Evolutionary conservation across 1,140 invertebrate species (phyloP), one percentile per base, ranked within the genome.

Genomic region (Bombus superbus): DNA sequence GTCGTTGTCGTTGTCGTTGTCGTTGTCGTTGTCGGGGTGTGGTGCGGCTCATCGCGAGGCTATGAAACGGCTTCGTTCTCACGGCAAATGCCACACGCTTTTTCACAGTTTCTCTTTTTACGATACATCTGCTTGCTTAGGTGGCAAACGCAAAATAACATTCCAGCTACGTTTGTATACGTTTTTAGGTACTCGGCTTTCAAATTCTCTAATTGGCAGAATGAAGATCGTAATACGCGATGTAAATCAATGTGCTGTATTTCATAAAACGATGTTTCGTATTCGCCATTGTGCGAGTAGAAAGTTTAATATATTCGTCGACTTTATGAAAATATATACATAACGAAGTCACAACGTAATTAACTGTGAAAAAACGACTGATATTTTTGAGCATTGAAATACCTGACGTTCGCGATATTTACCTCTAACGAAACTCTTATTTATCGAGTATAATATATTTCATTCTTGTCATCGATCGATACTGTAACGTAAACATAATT

Each of bases 21-120:
- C 15, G 44, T 18, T 47, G 44, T 47, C 2, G 15, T 47, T 18
- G 59, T 38, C 59, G 47, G 75, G 75, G 85, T 79, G 75, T 86
- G 85, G 69, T 78, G 68, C 18, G 68, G 40, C 71, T 32, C 84
- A 69, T 82, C 64, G 57, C 42, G 47, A 22, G 57, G 40, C 74
- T 83, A 78, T 9, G 64, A 84, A 84, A 86, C 72, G 72, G 44
- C 35, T 76, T 42, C 42, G 69, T 86, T 86, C 81, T 84, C 81
- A 83, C 81, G 75, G 74, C 53, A 42, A 42, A 66, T 32, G 15
- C 32, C 59, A 22, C 28, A 81, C 78, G n/a, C 32, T 62, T 53
- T 57, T 73, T 38, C 28, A 28, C 11, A 8, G 44, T n/a, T 69
- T 40, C 10, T 59, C 32, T 73, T 74, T 74, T 53, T 62, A 75